Percentiles rank a stretch among this genome's conserved stretches.
Conservation (phyloP, 2,888 invertebrate genomes). For the Sussaba pulchella region DNA sequence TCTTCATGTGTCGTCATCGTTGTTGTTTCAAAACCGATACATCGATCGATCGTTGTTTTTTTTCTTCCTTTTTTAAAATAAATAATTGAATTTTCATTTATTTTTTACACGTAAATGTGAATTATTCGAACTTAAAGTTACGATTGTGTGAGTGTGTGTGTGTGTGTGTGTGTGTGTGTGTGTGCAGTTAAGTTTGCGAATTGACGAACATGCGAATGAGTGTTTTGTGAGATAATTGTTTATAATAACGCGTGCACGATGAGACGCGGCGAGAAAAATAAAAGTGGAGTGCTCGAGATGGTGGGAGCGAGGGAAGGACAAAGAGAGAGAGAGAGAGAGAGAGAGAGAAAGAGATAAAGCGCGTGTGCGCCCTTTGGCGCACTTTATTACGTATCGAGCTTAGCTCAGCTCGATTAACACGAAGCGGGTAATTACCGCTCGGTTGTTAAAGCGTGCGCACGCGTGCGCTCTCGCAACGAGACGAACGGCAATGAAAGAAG, state of each 20-base stretch:
- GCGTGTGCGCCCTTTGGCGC: conserved; percentile 29
- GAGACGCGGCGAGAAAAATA: neutral
- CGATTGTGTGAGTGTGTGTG: no score
- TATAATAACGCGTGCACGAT: conserved; percentile 6
- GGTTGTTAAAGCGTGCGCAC: no score
- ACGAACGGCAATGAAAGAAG: conserved; percentile 2
- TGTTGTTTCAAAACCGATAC: neutral
- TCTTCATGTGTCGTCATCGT: no score
- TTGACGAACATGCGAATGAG: neutral
- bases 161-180: no score
- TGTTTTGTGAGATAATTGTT: no score
- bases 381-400: no score
- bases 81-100: no score
- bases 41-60: neutral
- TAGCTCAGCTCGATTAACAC: no score
- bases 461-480: no score
- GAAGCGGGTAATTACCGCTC: no score
- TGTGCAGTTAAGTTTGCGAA: neutral
- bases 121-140: conserved; percentile 12
- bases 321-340: conserved; percentile 29
- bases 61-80: no score
- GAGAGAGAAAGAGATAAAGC: conserved; percentile 32
- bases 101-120: no score
- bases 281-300: conserved; percentile 13
- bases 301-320: conserved; percentile 12